These are phyloP conservation scores for Graptemys geographica DNA, from an alignment of 2,797 vertebrate genomes.

Conservation along the genomic window DNA sequence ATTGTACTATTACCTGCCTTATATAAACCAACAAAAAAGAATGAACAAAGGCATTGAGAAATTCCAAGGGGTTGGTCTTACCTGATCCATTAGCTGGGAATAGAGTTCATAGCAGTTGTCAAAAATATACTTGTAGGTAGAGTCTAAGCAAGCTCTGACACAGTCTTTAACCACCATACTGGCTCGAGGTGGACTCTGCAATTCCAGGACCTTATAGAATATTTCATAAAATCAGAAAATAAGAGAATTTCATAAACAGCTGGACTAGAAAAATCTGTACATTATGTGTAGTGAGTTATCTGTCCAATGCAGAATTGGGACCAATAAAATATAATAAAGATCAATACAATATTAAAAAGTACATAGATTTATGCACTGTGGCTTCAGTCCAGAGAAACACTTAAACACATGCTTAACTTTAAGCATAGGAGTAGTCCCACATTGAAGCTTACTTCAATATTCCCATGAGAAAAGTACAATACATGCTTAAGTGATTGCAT, in stretches of 20 bases:
- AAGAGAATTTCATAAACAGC: not conserved
- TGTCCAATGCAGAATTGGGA: not conserved
- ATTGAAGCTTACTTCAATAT: not conserved
- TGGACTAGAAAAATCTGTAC: not conserved
- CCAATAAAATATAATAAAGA: not conserved
- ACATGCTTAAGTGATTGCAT: accelerated
- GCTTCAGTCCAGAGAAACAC: not conserved
- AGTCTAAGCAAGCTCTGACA: slow-evolving; percentile 94
- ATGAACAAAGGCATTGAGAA: not conserved
- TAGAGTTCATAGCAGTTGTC: slow-evolving; percentile 98
- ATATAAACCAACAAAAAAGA: not conserved
- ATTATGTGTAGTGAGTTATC: not conserved
- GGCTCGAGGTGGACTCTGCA: slow-evolving; percentile 95
- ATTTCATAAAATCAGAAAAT: not conserved
- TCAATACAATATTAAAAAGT: not conserved
- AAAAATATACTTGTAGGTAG: slow-evolving; percentile 98
- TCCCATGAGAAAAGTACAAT: not conserved
- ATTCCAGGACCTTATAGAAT: slow-evolving; percentile 90
- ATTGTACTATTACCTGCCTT: not conserved
- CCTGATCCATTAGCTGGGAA: slow-evolving; percentile 93
- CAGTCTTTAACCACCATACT: slow-evolving; percentile 96
- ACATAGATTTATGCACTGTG: not conserved
- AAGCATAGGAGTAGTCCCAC: not conserved
- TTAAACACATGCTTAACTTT: not conserved
- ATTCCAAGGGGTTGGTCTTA: slow-evolving; percentile 70